Evolutionary conservation across 2,888 invertebrate genomes (phyloP).

Genomic region (Lordiphosa fenestrarum): DNA sequence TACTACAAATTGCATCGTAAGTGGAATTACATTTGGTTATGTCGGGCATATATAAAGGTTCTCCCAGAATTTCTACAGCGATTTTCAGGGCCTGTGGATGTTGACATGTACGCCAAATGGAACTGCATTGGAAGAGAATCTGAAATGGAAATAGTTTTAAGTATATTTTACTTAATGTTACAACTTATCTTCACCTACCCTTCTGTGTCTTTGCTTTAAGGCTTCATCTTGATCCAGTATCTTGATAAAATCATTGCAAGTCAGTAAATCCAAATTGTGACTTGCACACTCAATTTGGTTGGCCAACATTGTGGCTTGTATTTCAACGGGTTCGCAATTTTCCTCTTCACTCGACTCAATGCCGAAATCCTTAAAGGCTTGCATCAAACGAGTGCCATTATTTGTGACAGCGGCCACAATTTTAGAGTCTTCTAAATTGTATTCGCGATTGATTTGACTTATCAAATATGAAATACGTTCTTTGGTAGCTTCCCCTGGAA

Average conservation of each 20-base stretch:
- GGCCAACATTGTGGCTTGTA: slow-evolving; percentile 7
- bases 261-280: slow-evolving; percentile 22
- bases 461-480: slow-evolving; percentile 25
- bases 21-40: slow-evolving; percentile 30
- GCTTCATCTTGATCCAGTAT: slow-evolving; percentile 13
- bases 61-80: slow-evolving; percentile 14
- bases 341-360: slow-evolving; percentile 14
- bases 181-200: slow-evolving; percentile 9
- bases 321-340: not conserved
- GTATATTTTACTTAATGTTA: too few relatives aligned
- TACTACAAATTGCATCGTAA: slow-evolving; percentile 32
- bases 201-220: slow-evolving; percentile 25
- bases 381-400: not conserved
- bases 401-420: slow-evolving; percentile 33
- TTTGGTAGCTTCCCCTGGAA: slow-evolving; percentile 6
- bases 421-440: slow-evolving; percentile 25
- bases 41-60: slow-evolving; percentile 5
- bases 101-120: slow-evolving; percentile 29
- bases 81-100: slow-evolving; percentile 12
- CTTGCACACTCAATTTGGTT: slow-evolving; percentile 32
- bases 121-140: slow-evolving; percentile 36
- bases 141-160: not conserved
- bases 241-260: slow-evolving; percentile 26
- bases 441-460: slow-evolving; percentile 24
- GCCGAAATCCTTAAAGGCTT: slow-evolving; percentile 22